These are phyloP conservation scores for Dolichopus griseipennis DNA, from an alignment of 2,888 invertebrate genomes.

Conservation along the genomic window DNA sequence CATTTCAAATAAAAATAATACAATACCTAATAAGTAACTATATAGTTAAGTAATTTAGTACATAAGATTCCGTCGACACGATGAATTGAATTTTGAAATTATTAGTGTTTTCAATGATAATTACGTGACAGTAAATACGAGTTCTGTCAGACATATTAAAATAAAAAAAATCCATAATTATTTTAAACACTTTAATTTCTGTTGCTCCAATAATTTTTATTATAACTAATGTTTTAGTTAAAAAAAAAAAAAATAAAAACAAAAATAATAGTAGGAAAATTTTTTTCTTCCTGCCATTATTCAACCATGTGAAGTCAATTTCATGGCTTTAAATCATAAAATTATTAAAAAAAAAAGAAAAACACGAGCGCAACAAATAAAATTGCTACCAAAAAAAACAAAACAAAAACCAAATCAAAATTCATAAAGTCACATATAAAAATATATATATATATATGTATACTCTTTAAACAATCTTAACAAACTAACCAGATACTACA, in stretches of 20 bases:
- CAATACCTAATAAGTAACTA: too few relatives aligned
- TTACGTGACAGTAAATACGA: too few relatives aligned
- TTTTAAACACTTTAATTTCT: too few relatives aligned
- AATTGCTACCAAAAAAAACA: neutral
- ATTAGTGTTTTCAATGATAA: too few relatives aligned
- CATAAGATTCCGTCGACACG: too few relatives aligned
- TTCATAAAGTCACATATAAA: neutral
- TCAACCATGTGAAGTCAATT: slow-evolving; percentile 6
- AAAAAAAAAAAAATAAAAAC: too few relatives aligned
- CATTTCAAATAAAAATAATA: too few relatives aligned
- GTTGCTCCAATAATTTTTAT: neutral
- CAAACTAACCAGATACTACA: neutral
- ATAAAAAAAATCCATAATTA: too few relatives aligned
- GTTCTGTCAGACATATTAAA: too few relatives aligned
- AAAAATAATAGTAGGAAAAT: neutral
- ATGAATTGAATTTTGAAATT: too few relatives aligned
- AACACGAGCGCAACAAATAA: neutral
- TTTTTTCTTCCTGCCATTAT: neutral
- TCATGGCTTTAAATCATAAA: slow-evolving; percentile 6
- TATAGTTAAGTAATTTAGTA: too few relatives aligned
- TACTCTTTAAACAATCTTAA: neutral
- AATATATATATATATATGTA: neutral
- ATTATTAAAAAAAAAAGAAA: neutral
- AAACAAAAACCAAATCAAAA: neutral
- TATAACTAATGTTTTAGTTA: too few relatives aligned